Conservation (phyloP, 92 coral and sea anemone genomes). For the Heliopora coerulea region DNA sequence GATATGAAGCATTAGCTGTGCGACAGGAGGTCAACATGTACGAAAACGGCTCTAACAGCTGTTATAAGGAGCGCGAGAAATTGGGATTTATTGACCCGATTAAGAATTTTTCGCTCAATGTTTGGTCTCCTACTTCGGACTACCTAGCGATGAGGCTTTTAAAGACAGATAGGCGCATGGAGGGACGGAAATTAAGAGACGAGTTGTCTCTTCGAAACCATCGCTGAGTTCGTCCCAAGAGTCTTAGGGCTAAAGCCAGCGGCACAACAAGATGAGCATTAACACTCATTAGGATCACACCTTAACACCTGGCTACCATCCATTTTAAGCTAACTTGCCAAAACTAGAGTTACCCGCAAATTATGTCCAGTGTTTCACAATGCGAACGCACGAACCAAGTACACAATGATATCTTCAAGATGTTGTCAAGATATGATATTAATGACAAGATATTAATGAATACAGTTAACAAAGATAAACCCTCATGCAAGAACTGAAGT, state of each 20-base stretch:
- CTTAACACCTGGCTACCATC: background rate
- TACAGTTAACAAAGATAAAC: conserved; percentile 38
- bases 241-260: conserved; percentile 23
- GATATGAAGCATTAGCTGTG: conserved; percentile 27
- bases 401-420: conserved; percentile 23
- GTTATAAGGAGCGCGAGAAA: conserved; percentile 3
- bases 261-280: conserved; percentile 7
- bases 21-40: conserved; percentile 2
- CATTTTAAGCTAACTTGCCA: background rate
- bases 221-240: conserved; percentile 17
- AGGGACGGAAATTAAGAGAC: background rate
- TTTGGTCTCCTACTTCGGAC: conserved; percentile 15
- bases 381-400: background rate
- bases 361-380: background rate
- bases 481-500: background rate
- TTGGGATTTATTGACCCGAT: conserved; percentile 20
- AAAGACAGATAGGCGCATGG: background rate
- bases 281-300: background rate
- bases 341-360: too few relatives aligned
- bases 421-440: conserved; percentile 21
- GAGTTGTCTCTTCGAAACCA: background rate
- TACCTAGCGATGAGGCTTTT: too few relatives aligned
- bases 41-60: conserved; percentile 24
- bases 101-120: background rate
- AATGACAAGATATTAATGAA: conserved; percentile 40